These are phyloP conservation scores for Fulica atra DNA, from an alignment of 2,113 vertebrate species.

Conservation along the genomic window DNA sequence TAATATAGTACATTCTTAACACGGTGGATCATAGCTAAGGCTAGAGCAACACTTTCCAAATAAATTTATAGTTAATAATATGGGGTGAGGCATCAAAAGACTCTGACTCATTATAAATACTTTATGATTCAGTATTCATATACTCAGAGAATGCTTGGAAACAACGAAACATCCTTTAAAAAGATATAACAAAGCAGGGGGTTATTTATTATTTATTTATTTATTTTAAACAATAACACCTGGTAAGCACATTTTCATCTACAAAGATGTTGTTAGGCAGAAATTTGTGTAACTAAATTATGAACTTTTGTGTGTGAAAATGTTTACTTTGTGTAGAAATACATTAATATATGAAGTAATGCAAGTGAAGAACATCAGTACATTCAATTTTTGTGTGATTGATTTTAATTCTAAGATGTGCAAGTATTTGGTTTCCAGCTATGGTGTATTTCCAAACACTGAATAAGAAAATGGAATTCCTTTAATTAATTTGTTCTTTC, in stretches of 20 bases:
- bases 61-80: not conserved
- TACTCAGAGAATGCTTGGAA: not conserved
- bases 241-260: not conserved
- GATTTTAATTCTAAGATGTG: not conserved
- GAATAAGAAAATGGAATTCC: not conserved
- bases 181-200: not conserved
- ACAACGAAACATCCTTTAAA: not conserved
- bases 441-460: not conserved
- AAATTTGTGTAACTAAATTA: not conserved
- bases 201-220: too few species aligned
- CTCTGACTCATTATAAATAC: not conserved
- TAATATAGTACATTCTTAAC: not conserved
- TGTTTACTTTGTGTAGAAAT: not conserved
- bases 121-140: constrained; percentile 3
- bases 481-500: not conserved
- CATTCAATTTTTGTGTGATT: not conserved
- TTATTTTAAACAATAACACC: not conserved
- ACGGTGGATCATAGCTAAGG: not conserved
- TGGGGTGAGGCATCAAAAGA: not conserved
- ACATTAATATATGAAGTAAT: not conserved
- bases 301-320: not conserved
- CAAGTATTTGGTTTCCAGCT: not conserved
- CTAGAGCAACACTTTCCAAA: not conserved
- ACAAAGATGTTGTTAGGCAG: not conserved
- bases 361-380: not conserved